Conservation (phyloP, 2,797 vertebrate genomes). For the Potorous gilbertii region DNA sequence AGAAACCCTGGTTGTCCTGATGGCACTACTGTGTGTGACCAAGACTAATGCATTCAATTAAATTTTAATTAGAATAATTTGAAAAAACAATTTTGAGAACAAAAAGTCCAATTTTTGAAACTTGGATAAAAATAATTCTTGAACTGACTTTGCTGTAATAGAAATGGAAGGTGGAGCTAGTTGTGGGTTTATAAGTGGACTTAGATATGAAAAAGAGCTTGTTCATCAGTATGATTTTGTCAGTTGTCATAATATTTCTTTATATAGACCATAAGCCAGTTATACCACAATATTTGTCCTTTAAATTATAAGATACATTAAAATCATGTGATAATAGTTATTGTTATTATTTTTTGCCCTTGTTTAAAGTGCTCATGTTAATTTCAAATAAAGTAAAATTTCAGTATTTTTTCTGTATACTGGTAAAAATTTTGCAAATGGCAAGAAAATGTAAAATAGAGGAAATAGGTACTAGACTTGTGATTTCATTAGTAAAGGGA, state of each 20-base stretch:
- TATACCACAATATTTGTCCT: slow-evolving; percentile 29
- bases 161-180: slow-evolving; percentile 26
- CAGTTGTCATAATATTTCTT: slow-evolving; percentile 37
- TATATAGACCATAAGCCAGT: slow-evolving; percentile 31
- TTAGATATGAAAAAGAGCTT: background rate
- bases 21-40: background rate
- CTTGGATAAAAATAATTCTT: slow-evolving; percentile 53
- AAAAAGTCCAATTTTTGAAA: slow-evolving; percentile 29
- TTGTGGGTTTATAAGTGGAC: slow-evolving; percentile 14
- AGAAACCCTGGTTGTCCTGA: background rate
- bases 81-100: slow-evolving; percentile 22
- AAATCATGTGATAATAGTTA: slow-evolving; percentile 28
- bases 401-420: slow-evolving; percentile 39
- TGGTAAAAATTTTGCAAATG: slow-evolving; percentile 36
- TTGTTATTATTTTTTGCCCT: slow-evolving; percentile 2
- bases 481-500: background rate
- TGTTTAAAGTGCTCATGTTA: slow-evolving; percentile 30
- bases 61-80: slow-evolving; percentile 24
- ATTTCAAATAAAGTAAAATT: slow-evolving; percentile 41
- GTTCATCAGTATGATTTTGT: slow-evolving; percentile 6
- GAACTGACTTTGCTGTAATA: slow-evolving; percentile 45
- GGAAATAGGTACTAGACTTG: slow-evolving; percentile 29
- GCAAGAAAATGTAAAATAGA: slow-evolving; percentile 16
- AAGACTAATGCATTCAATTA: background rate
- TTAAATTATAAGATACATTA: slow-evolving; percentile 25